Evolutionary conservation across 2,888 invertebrate genomes (phyloP).

Genomic region (Aricia artaxerxes): DNA sequence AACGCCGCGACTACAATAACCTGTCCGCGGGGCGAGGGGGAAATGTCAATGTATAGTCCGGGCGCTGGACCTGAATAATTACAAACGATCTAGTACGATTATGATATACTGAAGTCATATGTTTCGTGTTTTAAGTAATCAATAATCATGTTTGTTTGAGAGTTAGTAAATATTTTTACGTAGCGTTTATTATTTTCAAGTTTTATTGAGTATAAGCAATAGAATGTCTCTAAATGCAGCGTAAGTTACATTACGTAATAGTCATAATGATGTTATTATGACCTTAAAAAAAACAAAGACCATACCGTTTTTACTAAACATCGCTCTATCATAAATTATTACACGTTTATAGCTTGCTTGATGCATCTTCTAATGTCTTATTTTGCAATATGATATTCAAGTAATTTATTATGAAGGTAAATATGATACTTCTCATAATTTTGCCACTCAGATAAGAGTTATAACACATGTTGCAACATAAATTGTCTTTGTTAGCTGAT

Average conservation of each 20-base stretch:
- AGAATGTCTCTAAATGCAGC: too few relatives aligned
- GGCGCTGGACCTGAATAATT: not conserved
- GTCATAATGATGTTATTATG: not conserved
- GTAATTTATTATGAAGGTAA: not conserved
- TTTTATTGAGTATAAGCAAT: too few relatives aligned
- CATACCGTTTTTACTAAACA: not conserved
- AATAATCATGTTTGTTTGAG: too few relatives aligned
- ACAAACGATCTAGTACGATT: not conserved
- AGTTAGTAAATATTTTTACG: too few relatives aligned
- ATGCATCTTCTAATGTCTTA: conserved; percentile 5
- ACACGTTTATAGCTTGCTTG: not conserved
- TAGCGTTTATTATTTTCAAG: too few relatives aligned
- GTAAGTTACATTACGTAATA: not conserved
- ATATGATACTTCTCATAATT: not conserved
- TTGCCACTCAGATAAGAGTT: not conserved
- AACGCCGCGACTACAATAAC: conserved; percentile 9
- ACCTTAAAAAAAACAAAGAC: not conserved
- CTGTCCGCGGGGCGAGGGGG: conserved; percentile 2
- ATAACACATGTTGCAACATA: not conserved
- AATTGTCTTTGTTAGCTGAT: not conserved
- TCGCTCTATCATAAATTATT: not conserved
- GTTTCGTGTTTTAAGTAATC: too few relatives aligned
- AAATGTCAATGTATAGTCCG: not conserved
- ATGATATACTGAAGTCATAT: not conserved
- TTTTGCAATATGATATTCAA: not conserved